phyloP scores from a whole-genome alignment of 2,113 vertebrate species.

The mouse (Mus musculus) region DNA sequence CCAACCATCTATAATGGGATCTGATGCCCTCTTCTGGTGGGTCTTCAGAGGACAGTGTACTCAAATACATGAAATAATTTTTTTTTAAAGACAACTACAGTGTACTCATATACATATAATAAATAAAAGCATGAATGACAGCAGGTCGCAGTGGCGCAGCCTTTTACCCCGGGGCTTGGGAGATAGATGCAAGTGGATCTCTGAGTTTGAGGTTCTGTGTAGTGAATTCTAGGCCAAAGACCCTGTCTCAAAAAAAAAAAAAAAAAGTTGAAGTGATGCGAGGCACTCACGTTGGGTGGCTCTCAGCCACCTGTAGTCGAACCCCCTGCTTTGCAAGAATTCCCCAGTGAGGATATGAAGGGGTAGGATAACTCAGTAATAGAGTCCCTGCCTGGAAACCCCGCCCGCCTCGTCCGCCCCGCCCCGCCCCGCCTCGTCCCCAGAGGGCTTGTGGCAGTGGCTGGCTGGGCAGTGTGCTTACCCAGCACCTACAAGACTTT shows the following conservation, averaged over 20 bases:
- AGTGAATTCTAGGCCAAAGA: neutral
- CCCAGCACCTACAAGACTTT: neutral
- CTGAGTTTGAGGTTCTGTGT: neutral
- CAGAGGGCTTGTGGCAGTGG: no score
- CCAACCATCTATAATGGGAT: no score
- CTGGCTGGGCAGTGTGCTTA: neutral
- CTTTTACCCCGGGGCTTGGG: neutral
- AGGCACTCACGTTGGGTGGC: neutral
- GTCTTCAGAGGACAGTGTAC: no score
- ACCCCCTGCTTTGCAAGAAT: neutral
- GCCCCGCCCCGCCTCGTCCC: no score
- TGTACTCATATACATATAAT: no score
- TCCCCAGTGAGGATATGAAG: neutral
- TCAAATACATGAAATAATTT: no score
- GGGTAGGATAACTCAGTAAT: no score
- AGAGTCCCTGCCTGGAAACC: neutral
- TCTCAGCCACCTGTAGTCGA: neutral
- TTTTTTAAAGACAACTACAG: no score
- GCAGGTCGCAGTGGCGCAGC: no score
- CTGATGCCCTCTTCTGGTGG: no score
- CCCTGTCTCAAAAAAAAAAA: neutral
- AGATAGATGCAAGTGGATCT: neutral
- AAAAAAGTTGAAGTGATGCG: neutral
- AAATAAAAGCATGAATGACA: neutral
- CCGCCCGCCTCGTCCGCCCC: no score